phyloP scores from a whole-genome alignment of 2,797 vertebrate genomes.

The Galagoides demidoff region DNA sequence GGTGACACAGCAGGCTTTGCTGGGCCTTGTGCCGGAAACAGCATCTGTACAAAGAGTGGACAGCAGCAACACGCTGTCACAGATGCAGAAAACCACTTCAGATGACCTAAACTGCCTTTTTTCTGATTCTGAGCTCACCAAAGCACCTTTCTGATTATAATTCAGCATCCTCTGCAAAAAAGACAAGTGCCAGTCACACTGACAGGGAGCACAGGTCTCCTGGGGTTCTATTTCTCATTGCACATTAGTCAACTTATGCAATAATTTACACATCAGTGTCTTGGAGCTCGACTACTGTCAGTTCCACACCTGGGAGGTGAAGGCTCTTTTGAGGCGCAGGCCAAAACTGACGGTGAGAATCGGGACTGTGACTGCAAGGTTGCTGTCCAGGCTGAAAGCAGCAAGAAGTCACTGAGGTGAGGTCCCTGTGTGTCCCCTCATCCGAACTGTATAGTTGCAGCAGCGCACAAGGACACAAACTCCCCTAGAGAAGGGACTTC shows the following conservation, averaged over 20 bases:
- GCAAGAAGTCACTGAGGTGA: background rate
- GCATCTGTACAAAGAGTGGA: background rate
- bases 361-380: background rate
- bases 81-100: background rate
- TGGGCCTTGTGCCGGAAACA: background rate
- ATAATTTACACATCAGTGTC: background rate
- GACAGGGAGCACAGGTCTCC: background rate
- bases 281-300: background rate
- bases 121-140: background rate
- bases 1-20: background rate
- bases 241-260: background rate
- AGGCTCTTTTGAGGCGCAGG: background rate
- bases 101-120: background rate
- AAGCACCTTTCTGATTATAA: conserved; percentile 38
- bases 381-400: background rate
- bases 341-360: background rate
- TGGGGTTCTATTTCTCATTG: background rate
- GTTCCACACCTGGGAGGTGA: background rate
- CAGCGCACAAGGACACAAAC: background rate
- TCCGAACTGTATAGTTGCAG: background rate
- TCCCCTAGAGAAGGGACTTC: background rate
- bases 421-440: background rate
- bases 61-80: background rate
- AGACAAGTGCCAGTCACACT: background rate
- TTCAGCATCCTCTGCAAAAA: conserved; percentile 35